Evolutionary conservation across 2,113 vertebrate species (phyloP).

Genomic region (Turdus rufiventris): DNA sequence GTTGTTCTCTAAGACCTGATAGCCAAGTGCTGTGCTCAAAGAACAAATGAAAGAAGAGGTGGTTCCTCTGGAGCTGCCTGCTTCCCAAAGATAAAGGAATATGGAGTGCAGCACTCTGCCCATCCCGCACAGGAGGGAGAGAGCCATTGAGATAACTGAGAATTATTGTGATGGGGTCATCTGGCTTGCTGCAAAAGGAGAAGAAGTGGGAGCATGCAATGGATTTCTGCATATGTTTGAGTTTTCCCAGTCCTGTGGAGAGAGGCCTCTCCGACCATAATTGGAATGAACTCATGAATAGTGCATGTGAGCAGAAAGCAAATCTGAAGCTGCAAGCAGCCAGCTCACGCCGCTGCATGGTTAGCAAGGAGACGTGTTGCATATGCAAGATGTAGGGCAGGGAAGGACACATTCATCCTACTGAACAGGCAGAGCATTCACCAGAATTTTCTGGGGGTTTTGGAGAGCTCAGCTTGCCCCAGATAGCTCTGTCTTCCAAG

Average conservation of each 20-base stretch:
- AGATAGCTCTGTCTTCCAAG: background rate
- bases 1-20: slow-evolving; percentile 3
- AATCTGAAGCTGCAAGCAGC: background rate
- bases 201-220: background rate
- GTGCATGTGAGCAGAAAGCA: slow-evolving; percentile 29
- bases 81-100: slow-evolving; percentile 53
- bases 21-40: background rate
- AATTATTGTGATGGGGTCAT: background rate
- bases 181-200: background rate
- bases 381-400: slow-evolving; percentile 3
- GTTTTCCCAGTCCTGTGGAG: background rate
- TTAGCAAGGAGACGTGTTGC: background rate
- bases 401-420: background rate
- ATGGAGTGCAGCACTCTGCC: slow-evolving; percentile 9
- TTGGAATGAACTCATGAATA: slow-evolving; percentile 2
- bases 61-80: slow-evolving; percentile 13
- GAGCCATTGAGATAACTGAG: background rate
- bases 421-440: background rate
- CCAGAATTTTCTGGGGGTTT: background rate
- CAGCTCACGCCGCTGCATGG: background rate
- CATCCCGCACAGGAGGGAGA: background rate
- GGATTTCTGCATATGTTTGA: background rate
- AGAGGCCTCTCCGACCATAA: slow-evolving; percentile 13
- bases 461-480: background rate
- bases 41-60: slow-evolving; percentile 13